A percentile compares a stretch with the other conserved stretches of the same genome.
These are phyloP conservation scores for Idris sp. DNA, from an alignment of 1,140 invertebrate species.

Conservation along the genomic window DNA sequence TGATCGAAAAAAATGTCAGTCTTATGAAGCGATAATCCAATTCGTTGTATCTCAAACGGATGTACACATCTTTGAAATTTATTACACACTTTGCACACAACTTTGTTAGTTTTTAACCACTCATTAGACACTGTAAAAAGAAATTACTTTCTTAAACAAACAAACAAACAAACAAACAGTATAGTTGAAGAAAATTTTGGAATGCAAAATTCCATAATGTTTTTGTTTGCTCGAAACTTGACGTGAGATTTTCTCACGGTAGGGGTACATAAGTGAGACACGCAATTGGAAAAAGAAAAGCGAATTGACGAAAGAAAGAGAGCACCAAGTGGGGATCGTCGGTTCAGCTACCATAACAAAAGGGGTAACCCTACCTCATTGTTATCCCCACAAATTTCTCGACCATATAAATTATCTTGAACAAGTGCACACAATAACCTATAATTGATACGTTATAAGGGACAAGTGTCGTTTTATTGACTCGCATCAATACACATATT, in stretches of 20 bases:
- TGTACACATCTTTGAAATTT: conserved; percentile 61
- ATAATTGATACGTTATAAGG: conserved; percentile 52
- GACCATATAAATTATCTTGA: conserved; percentile 55
- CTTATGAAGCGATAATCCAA: conserved; percentile 65
- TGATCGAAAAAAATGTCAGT: conserved; percentile 27
- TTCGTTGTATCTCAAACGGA: conserved; percentile 55
- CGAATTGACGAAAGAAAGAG: conserved; percentile 34
- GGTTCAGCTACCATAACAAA: conserved; percentile 58
- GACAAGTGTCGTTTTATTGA: conserved; percentile 56
- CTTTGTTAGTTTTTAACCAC: no score
- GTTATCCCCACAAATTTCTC: conserved; percentile 54
- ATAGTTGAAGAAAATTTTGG: no score
- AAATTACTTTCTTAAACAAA: no score
- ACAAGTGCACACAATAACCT: conserved; percentile 52
- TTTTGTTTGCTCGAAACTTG: no score
- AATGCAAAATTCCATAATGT: no score
- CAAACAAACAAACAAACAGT: no score
- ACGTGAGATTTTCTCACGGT: conserved; percentile 65
- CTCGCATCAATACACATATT: conserved; percentile 38
- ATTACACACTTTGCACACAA: conserved; percentile 17
- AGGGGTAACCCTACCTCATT: conserved; percentile 59
- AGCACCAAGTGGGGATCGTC: no score
- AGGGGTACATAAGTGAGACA: conserved; percentile 33
- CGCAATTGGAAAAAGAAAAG: conserved; percentile 39
- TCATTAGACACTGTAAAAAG: no score